Conservation (phyloP, 2,888 invertebrate genomes). For the Hymenopus coronatus region DNA sequence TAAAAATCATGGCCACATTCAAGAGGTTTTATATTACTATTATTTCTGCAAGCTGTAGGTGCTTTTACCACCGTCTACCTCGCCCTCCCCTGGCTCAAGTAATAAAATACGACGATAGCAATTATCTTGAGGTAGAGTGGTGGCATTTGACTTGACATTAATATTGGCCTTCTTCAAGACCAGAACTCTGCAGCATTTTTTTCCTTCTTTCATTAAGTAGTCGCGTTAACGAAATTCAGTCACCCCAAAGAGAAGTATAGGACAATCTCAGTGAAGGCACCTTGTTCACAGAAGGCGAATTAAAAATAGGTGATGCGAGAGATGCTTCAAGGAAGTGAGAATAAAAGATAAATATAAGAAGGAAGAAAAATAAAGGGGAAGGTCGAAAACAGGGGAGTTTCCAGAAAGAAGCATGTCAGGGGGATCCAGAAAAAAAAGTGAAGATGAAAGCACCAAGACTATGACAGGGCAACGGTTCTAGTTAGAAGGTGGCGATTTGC, state of each 20-base stretch:
- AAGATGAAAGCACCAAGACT: slow-evolving; percentile 16
- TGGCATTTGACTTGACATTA: no score
- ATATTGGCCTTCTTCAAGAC: neutral
- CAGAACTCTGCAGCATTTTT: neutral
- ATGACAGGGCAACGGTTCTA: neutral
- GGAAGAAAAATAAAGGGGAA: neutral
- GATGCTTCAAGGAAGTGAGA: neutral
- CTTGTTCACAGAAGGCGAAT: slow-evolving; percentile 7
- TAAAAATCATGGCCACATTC: no score
- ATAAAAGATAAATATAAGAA: slow-evolving; percentile 20
- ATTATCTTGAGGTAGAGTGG: no score
- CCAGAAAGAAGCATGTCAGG: neutral
- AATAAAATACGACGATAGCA: no score
- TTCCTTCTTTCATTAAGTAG: neutral
- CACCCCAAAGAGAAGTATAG: neutral
- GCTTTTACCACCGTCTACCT: no score
- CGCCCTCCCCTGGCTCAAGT: no score
- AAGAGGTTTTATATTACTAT: no score
- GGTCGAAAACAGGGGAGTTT: neutral
- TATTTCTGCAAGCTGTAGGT: no score
- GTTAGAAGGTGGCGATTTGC: slow-evolving; percentile 26
- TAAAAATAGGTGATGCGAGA: slow-evolving; percentile 11
- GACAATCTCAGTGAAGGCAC: neutral
- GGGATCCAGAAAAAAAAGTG: slow-evolving; percentile 4
- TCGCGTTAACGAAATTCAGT: neutral